Evolutionary conservation across 2,113 vertebrate genomes (phyloP), one percentile per base, ranked within the genome.

Genomic region (Heterotis niloticus): DNA sequence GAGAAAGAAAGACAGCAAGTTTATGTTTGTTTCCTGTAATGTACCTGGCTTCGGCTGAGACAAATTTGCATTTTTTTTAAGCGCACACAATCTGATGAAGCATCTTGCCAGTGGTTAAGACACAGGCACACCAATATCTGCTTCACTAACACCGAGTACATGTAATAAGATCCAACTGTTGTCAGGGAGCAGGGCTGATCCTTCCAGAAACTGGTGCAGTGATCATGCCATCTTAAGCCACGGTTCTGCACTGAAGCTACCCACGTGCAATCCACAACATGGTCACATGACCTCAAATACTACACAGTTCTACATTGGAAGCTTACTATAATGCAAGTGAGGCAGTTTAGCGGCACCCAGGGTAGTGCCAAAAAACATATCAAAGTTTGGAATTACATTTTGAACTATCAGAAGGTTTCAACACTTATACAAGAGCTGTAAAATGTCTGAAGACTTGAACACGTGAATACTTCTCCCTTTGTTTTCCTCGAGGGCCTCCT

Each of bases 1-100:
- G 23, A 80, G 78, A 80, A 76, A 24, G 28, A 23, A 56, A 75
- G 60, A 81, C 14, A 26, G 20, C 28, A 76, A 83, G 82, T n/a
- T 68, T 28, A 72, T 56, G 79, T 75, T 72, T 23, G 79, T 76
- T 85, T 87, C 81, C 85, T 83, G 82, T 81, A 77, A 86, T 80
- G 80, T 84, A 81, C 82, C 78, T 68, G 79, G 80, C n/a, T 80
- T 80, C 54, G 57, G 59, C 28, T 69, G 62, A 75, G 54, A 80
- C 68, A 75, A 56, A 76, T 75, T 44, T 44, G 62, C 64, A 29
- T 1, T 64, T 34, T 75, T 29, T 34, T 16, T 14, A 17, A 29
- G 24, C 44, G 34, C 20, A 72, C 20, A 59, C 51, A 71, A 72
- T 76, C 59, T 57, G 69, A 76, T 51, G 56, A 12, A 29, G 28